Percentiles rank a stretch among this genome's conserved stretches.
These are phyloP conservation scores for Nannobrachium achirus DNA, from an alignment of 2,113 vertebrate species.

Conservation along the genomic window DNA sequence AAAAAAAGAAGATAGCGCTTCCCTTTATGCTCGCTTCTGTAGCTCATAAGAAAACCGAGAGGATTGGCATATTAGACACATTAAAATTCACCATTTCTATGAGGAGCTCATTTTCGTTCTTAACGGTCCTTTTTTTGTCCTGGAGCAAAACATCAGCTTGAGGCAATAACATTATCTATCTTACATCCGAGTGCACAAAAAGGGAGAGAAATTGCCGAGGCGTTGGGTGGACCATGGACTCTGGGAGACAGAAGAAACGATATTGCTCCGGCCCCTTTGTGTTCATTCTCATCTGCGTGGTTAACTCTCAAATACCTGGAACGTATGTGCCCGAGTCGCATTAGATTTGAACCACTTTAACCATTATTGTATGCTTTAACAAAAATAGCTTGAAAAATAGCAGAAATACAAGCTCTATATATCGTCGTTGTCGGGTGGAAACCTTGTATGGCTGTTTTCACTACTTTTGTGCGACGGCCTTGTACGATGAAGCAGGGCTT, in stretches of 20 bases:
- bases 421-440: too few relatives aligned
- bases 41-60: constrained; percentile 4
- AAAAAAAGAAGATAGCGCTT: too few relatives aligned
- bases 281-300: constrained; percentile 12
- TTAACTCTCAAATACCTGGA: too few relatives aligned
- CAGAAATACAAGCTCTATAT: too few relatives aligned
- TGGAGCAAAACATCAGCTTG: constrained; percentile 37
- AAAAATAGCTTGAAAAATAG: too few relatives aligned
- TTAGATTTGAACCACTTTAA: too few relatives aligned
- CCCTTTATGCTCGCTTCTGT: too few relatives aligned
- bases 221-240: constrained; percentile 30
- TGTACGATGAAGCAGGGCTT: too few relatives aligned
- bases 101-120: constrained; percentile 24
- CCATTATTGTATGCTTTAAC: too few relatives aligned
- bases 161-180: constrained; percentile 46
- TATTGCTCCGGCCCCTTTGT: constrained; percentile 3
- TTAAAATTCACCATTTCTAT: constrained; percentile 19
- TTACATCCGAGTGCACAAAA: constrained; percentile 32
- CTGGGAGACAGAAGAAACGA: constrained; percentile 8
- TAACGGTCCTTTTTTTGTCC: constrained; percentile 18
- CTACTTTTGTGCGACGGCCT: too few relatives aligned
- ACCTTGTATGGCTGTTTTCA: too few relatives aligned
- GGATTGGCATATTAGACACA: constrained; percentile 15
- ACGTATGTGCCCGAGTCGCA: too few relatives aligned
- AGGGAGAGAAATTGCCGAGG: constrained; percentile 41